Percentiles rank a stretch among this genome's conserved stretches.
Conservation (phyloP, 2,888 invertebrate species). For the Nasonovia ribisnigri region DNA sequence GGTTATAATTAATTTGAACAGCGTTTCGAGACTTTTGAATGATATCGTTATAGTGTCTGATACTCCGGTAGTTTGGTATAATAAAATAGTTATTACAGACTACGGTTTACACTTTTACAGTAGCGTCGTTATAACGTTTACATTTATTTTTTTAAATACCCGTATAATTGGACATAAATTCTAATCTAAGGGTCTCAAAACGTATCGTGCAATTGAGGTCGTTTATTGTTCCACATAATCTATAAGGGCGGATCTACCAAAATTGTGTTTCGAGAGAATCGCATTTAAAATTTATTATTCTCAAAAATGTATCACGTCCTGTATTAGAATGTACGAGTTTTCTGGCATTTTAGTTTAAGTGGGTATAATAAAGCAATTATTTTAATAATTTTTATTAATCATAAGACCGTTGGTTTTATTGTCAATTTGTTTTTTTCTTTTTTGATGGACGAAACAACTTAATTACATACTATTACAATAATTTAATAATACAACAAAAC, state of each 20-base stretch:
- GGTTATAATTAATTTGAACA: slow-evolving; percentile 17
- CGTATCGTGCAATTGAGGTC: neutral
- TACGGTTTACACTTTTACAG: neutral
- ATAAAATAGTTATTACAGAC: neutral
- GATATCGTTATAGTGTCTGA: neutral
- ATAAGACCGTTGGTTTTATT: neutral
- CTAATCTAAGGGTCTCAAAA: slow-evolving; percentile 12
- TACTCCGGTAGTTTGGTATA: neutral
- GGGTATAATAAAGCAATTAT: neutral
- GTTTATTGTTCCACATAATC: neutral
- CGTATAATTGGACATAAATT: slow-evolving; percentile 20
- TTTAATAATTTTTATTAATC: neutral
- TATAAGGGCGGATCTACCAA: neutral
- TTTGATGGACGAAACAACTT: neutral
- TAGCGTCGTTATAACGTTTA: neutral
- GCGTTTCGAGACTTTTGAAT: neutral
- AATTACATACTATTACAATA: neutral
- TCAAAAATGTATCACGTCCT: neutral
- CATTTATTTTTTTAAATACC: slow-evolving; percentile 9
- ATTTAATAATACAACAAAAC: neutral
- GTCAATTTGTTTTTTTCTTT: neutral
- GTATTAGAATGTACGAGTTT: neutral
- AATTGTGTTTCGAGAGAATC: neutral
- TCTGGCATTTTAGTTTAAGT: neutral
- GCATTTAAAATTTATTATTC: neutral